Evolutionary conservation across 2,888 invertebrate species (phyloP).

Genomic region (Oscheius sp.): DNA sequence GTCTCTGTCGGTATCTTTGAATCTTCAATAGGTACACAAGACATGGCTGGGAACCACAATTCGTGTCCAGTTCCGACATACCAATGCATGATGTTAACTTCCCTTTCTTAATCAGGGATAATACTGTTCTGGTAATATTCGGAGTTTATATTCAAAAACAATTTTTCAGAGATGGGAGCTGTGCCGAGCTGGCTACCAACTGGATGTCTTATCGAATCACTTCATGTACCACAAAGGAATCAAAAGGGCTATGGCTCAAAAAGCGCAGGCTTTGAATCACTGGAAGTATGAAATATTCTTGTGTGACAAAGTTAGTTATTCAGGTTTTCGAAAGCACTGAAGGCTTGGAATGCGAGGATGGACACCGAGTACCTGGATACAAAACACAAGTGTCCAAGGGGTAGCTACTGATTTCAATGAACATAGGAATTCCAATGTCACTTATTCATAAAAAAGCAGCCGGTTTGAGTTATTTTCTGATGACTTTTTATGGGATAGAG

Average conservation of each 20-base stretch:
- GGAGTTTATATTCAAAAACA: neutral
- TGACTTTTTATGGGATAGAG: too few relatives aligned
- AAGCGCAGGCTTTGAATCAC: neutral
- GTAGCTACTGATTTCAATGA: too few relatives aligned
- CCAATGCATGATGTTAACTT: constrained; percentile 38
- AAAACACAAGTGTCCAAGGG: neutral
- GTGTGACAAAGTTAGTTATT: neutral
- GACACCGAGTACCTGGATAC: neutral
- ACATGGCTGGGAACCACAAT: constrained; percentile 40
- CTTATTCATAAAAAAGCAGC: too few relatives aligned
- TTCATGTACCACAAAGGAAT: constrained; percentile 40
- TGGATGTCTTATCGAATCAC: constrained; percentile 28
- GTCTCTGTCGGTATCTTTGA: too few relatives aligned
- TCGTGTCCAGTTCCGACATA: constrained; percentile 35
- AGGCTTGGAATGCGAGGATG: neutral
- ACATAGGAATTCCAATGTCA: too few relatives aligned
- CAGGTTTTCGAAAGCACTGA: constrained; percentile 3
- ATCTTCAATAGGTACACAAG: constrained; percentile 4
- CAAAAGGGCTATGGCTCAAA: constrained; percentile 7
- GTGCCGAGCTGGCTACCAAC: constrained; percentile 36
- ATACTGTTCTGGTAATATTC: constrained; percentile 34
- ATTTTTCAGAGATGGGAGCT: constrained; percentile 40
- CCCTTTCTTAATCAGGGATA: constrained; percentile 38
- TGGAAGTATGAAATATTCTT: neutral
- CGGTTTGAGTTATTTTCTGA: too few relatives aligned